Base-by-base conservation (phyloP, 2,797 vertebrate genomes). In the Sarcoramphus papa region DNA sequence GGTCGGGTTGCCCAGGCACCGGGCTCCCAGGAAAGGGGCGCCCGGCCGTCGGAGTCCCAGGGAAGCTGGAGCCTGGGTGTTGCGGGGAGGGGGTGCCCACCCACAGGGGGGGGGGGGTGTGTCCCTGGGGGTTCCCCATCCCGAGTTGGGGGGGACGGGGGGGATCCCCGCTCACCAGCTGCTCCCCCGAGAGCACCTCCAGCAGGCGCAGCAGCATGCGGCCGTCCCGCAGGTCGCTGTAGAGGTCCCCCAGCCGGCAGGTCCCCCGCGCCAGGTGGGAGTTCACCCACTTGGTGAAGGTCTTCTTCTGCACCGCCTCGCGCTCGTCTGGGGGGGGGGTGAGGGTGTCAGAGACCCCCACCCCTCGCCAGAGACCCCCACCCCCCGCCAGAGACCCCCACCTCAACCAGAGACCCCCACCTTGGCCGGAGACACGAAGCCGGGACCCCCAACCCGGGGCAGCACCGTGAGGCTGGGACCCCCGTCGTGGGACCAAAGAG, bases 241-340 rank as follows among this genome's bases (percentile, higher is more conserved):
- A 99, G 72, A 99, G 98, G 98, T 99, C 99, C 16, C 98, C 98
- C 62, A 99, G 99, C 73, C 99, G 98, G 97, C 99, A 99, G 4
- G 99, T 99, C 75, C 99, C 99, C 16, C 99, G 97, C 68, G 99
- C 98, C 95, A 99, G 98, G 98, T 99, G 99, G 30, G 99, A 99
- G 97, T 99, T 99, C 81, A 99, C 99, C 99, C 99, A 99, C 97
- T 99, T 99, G 93, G 99, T 99, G 95, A 99, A 99, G 73, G 99
- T 99, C 97, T 99, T 99, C 98, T 99, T 99, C 98, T 99, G 99
- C 57, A 65, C 48, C 9, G 28, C 68, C 48, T 70, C 68, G 14
- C 48, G 48, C 68, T 70, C 48, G 10, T 70, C 67, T 51, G 48
- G 21, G 47, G 65, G 11, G 33, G 5, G 40, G 41, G n/a, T n/a